Conservation (phyloP, 1,140 invertebrate genomes). For the Orussus abietinus region DNA sequence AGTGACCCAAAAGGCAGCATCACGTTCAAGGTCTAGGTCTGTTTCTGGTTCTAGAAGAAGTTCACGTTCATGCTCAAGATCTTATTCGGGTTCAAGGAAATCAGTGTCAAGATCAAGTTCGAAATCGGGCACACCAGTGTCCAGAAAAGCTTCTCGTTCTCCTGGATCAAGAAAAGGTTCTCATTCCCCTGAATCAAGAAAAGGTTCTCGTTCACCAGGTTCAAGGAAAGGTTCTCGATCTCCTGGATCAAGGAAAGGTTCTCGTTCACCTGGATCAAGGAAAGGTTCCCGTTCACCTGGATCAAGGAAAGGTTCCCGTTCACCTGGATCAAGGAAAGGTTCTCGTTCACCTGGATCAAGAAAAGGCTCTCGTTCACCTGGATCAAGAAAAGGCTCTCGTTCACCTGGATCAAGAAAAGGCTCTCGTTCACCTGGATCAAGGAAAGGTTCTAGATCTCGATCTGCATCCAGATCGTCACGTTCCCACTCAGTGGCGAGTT, state of each 20-base stretch:
- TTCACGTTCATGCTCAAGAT: conserved; percentile 25
- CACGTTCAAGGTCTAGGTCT: conserved; percentile 18
- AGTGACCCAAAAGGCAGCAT: conserved; percentile 9
- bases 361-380: conserved; percentile 19
- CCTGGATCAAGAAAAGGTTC: too few species aligned
- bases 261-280: conserved; percentile 19
- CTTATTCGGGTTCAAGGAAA: conserved; percentile 19
- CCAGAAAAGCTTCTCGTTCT: conserved; percentile 16
- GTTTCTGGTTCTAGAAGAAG: conserved; percentile 29
- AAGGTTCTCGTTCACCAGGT: conserved; percentile 13
- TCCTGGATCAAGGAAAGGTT: conserved; percentile 14
- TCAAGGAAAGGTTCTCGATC: conserved; percentile 18
- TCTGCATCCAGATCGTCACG: conserved; percentile 28
- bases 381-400: conserved; percentile 16
- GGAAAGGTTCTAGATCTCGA: conserved; percentile 17
- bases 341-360: too few species aligned
- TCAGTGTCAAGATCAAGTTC: conserved; percentile 33
- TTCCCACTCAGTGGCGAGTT: conserved; percentile 20
- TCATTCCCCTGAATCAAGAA: conserved; percentile 21
- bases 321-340: conserved; percentile 14
- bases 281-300: conserved; percentile 22
- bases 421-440: too few species aligned
- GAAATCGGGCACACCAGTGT: conserved; percentile 12
- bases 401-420: too few species aligned
- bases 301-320: conserved; percentile 24